Percentiles rank a stretch among this genome's conserved stretches.
Evolutionary conservation across 2,797 vertebrate species (phyloP).

Genomic region (Hypotaenidia okinawae): DNA sequence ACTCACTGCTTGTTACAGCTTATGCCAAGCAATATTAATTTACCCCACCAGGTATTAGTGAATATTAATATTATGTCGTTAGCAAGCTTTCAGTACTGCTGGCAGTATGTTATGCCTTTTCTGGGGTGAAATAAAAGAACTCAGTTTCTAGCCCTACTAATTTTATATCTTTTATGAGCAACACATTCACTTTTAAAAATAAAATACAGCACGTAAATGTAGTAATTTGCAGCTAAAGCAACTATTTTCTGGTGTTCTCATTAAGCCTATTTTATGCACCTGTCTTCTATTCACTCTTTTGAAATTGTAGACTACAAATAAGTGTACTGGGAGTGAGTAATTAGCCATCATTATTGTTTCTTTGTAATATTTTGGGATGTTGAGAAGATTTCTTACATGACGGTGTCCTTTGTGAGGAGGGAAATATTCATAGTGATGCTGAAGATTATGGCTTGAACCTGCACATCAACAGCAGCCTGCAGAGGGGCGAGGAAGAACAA

Average conservation of each 20-base stretch:
- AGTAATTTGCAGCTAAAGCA: slow-evolving; percentile 56
- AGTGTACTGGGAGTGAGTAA: slow-evolving; percentile 28
- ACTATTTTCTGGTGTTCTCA: slow-evolving; percentile 48
- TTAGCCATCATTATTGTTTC: slow-evolving; percentile 56
- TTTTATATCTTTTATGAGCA: slow-evolving; percentile 22
- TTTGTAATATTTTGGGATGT: slow-evolving; percentile 58
- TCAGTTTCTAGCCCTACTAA: background rate
- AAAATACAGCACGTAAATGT: slow-evolving; percentile 8
- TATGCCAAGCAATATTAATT: background rate
- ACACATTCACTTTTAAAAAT: slow-evolving; percentile 27
- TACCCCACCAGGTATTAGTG: background rate
- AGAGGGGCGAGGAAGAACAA: background rate
- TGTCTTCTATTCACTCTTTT: slow-evolving; percentile 61
- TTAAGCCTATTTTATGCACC: slow-evolving; percentile 48
- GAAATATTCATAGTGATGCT: slow-evolving; percentile 14
- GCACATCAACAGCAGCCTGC: background rate
- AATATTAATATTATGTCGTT: slow-evolving; percentile 25
- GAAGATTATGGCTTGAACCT: slow-evolving; percentile 13
- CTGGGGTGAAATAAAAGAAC: slow-evolving; percentile 19
- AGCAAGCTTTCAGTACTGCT: slow-evolving; percentile 7
- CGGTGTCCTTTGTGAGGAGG: background rate
- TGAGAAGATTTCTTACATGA: slow-evolving; percentile 1
- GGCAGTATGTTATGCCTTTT: background rate
- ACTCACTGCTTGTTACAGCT: background rate
- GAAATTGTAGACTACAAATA: slow-evolving; percentile 35